Base-by-base conservation (phyloP, 2,113 vertebrate genomes). In the Clarias magur region DNA sequence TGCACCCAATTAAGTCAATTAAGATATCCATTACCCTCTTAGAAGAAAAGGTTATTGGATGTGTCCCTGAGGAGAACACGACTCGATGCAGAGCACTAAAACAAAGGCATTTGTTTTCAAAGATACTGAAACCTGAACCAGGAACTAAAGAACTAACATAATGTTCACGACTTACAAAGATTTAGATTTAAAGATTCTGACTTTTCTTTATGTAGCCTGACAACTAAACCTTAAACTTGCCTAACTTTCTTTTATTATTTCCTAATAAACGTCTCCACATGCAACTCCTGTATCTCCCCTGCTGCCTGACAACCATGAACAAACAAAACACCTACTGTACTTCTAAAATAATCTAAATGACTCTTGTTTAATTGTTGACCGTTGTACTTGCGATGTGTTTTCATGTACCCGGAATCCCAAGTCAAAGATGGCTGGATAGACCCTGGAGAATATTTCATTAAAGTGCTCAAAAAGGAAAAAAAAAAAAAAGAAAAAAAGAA, bases 1-100 rank as follows among this genome's bases (percentile, higher is more conserved):
- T 81, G 59, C 34, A 8, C 11, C 59, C 30, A 62, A 81, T 80
- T 81, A 81, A 81, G 79, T 23, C 79, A 38, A 42, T 62, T 81
- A 62, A 62, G 79, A 81, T 25, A 81, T 81, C 30, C 79, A 81
- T 62, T 81, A 81, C 30, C 54, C 19, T 80, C 19, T 62, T 34
- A 34, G 30, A 56, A 60, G 57, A 12, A 80, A 80, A 13, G 19
- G 19, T 80, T 80, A 59, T 80, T 60, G 56, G 27, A 34, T 80
- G 60, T 4, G 30, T 62, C 79, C 27, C 79, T 38, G 57, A 5
- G 57, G 19, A 3, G 19, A 60, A 12, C 56, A 30, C 19, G 56
- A 60, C 30, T 59, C 1, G 27, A 30, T 21, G 56, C 34, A 23
- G n/a, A 80, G 30, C 27, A 42, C 17, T 21, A 12, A 17, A 23